A percentile compares a stretch with the other conserved stretches of the same genome.
Evolutionary conservation across 2,113 vertebrate species (phyloP).

Genomic region (Atrichornis clamosus): DNA sequence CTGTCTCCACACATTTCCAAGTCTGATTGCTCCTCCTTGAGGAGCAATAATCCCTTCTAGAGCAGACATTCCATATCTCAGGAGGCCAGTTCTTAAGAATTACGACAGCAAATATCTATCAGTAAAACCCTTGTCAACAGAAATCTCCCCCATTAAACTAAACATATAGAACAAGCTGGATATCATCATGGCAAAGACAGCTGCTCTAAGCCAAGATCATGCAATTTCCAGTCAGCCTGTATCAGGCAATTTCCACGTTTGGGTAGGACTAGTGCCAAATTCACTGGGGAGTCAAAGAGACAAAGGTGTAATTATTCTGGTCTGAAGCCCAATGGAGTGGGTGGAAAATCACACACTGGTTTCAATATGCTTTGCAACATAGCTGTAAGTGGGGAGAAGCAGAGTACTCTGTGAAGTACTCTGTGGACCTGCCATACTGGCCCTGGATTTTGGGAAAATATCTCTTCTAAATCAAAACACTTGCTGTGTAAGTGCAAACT

Average conservation of each 20-base stretch:
- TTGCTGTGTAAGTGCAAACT: background rate
- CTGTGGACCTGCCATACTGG: fast-evolving
- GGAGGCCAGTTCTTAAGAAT: background rate
- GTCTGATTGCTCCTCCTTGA: background rate
- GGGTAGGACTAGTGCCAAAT: background rate
- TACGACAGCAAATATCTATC: background rate
- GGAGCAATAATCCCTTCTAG: background rate
- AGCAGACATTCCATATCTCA: background rate
- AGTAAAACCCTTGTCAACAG: background rate
- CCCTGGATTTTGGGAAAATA: background rate
- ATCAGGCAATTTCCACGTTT: background rate
- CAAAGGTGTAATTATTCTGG: background rate
- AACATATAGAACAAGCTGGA: background rate
- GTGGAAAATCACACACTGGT: background rate
- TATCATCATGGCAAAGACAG: background rate
- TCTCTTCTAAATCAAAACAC: background rate
- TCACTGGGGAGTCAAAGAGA: background rate
- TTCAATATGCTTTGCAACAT: background rate
- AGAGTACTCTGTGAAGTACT: background rate
- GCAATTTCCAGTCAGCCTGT: background rate
- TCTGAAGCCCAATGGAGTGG: background rate
- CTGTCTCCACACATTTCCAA: background rate
- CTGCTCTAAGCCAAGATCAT: background rate
- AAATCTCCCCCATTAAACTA: background rate
- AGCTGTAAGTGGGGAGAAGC: background rate